Evolutionary conservation across 2,113 vertebrate species (phyloP).

Genomic region (Trogon surrucura): DNA sequence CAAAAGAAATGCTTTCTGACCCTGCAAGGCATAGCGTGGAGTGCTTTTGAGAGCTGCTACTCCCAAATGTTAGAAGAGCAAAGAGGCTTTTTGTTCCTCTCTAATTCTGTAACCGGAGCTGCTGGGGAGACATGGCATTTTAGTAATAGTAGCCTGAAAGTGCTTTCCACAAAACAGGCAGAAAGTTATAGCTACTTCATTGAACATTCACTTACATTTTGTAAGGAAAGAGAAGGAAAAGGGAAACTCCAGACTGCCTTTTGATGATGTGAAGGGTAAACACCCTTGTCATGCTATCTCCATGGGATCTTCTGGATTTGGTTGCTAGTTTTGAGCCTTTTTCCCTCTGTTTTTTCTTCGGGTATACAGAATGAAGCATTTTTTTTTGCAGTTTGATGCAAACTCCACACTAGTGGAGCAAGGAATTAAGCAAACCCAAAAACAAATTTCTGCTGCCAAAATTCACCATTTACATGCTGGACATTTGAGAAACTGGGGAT

Average conservation of each 20-base stretch:
- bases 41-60: not conserved
- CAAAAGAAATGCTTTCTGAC: not conserved
- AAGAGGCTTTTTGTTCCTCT: not conserved
- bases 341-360: not conserved
- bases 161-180: not conserved
- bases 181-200: not conserved
- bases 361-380: not conserved
- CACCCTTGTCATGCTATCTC: not conserved
- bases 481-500: not conserved
- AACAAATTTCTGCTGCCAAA: not conserved
- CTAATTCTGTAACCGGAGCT: not conserved
- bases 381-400: not conserved
- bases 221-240: not conserved
- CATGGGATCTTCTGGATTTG: not conserved
- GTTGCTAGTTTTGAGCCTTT: not conserved
- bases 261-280: not conserved
- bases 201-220: not conserved
- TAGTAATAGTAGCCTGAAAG: not conserved
- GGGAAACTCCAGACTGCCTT: not conserved
- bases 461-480: not conserved
- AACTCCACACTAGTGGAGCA: not conserved
- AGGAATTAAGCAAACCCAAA: not conserved
- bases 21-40: not conserved
- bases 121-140: not conserved
- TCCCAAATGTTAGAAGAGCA: not conserved